Base-by-base conservation (phyloP, 2,888 invertebrate species). In the Hypsopygia costalis region DNA sequence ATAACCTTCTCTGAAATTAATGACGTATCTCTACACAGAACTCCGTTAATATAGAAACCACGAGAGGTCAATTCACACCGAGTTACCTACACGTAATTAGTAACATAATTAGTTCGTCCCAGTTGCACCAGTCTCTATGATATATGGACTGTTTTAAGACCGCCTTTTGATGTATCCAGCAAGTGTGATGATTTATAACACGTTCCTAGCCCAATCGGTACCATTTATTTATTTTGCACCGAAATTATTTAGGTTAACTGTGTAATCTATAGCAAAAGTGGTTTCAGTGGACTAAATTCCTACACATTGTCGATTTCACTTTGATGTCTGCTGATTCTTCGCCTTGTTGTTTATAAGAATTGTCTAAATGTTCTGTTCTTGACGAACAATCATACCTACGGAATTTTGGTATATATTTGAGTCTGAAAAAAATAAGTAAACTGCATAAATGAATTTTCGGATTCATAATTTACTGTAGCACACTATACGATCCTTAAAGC, bases 101-200 rank as follows among this genome's bases (percentile, higher is more conserved):
- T 55, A 55, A 49, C 51, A 60, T 62, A 65, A 69, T 73, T 69
- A 63, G 68, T 65, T 60, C 63, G 59, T 49, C 58, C 54, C 62
- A 62, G 60, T 58, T 60, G 56, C 58, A 52, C 52, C 52, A 47
- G 51, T 58, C 57, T 59, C 60, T 63, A 64, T 57, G 63, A 70
- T 60, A 58, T 61, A 53, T 44, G 47, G 52, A 59, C 61, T 54
- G 52, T n/a, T 59, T 62, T 58, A 48, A 47, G 52, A 54, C 37
- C 48, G 48, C 55, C 67, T 64, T 76, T 76, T 75, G 70, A 77
- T 71, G 64, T 72, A 56, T 27, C 37, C 54, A 50, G 56, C 52
- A 59, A 62, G 55, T 50, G 51, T 41, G 52, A 58, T 70, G 66
- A 78, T 76, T 70, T 73, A 74, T 69, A 47, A 58, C 63, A 57